These are phyloP conservation scores for Drosophila falleni DNA, from an alignment of 2,888 invertebrate species.

Conservation along the genomic window DNA sequence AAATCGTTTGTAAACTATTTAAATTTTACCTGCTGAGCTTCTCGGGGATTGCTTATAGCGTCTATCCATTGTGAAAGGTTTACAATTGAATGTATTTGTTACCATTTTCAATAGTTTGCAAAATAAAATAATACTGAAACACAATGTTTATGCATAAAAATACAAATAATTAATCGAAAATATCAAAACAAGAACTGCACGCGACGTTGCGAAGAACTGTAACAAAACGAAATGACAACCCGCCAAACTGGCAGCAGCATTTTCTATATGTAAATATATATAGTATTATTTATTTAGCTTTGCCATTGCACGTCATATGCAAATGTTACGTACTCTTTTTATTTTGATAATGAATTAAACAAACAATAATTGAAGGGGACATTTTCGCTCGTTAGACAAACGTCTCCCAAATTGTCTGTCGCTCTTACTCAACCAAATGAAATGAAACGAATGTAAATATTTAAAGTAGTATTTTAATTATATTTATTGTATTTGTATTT, in stretches of 20 bases:
- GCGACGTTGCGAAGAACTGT: constrained; percentile 47
- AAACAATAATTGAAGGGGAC: constrained; percentile 28
- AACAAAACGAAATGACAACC: constrained; percentile 57
- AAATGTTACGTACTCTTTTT: constrained; percentile 10
- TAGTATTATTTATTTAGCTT: constrained; percentile 62
- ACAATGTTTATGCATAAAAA: constrained; percentile 15
- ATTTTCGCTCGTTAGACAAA: constrained; percentile 26
- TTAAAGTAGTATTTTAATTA: constrained; percentile 75
- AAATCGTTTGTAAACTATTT: not conserved
- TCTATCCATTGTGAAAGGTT: constrained; percentile 55
- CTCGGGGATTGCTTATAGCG: constrained; percentile 35
- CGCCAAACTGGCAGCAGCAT: constrained; percentile 48
- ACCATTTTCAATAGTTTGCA: constrained; percentile 16
- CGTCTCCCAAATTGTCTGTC: constrained; percentile 16
- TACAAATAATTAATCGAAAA: constrained; percentile 35
- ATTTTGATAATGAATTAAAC: constrained; percentile 11
- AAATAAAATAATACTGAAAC: constrained; percentile 12
- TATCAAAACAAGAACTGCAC: constrained; percentile 57
- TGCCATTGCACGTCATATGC: constrained; percentile 38
- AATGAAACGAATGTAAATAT: constrained; percentile 6
- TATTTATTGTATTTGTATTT: constrained; percentile 73
- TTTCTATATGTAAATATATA: constrained; percentile 28
- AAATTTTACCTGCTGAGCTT: constrained; percentile 60
- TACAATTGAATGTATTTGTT: constrained; percentile 3
- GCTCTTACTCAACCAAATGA: constrained; percentile 8